A percentile compares a stretch with the other conserved stretches of the same genome.
Conservation (phyloP, 2,797 vertebrate species). For the Lateolabrax maculatus region DNA sequence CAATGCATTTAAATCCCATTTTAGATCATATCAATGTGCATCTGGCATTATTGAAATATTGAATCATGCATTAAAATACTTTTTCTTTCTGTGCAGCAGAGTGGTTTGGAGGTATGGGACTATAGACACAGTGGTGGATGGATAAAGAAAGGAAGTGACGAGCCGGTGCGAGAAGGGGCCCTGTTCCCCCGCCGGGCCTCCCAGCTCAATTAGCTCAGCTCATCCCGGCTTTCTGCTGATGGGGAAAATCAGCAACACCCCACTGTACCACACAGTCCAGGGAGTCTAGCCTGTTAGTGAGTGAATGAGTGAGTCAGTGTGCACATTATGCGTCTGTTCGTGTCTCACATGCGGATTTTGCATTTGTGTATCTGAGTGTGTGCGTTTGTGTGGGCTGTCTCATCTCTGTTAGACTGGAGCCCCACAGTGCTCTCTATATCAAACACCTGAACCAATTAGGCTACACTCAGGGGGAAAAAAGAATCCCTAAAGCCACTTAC, state of each 20-base stretch:
- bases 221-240: constrained; percentile 85
- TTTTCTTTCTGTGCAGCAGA: constrained; percentile 48
- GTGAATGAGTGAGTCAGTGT: constrained; percentile 70
- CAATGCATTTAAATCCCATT: constrained; percentile 23
- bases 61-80: constrained; percentile 20
- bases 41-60: constrained; percentile 24
- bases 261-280: constrained; percentile 70
- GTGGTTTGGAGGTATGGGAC: constrained; percentile 67
- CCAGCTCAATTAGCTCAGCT: constrained; percentile 87
- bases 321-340: constrained; percentile 66
- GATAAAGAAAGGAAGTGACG: constrained; percentile 83
- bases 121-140: constrained; percentile 56
- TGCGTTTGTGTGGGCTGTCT: constrained; percentile 57
- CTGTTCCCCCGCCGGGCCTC: constrained; percentile 76
- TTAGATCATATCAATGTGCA: constrained; percentile 17
- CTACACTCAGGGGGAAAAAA: constrained; percentile 63
- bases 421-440: constrained; percentile 76
- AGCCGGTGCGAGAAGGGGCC: constrained; percentile 66
- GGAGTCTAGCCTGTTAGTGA: constrained; percentile 75
- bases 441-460: constrained; percentile 79
- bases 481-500: constrained; percentile 69
- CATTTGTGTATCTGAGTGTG: constrained; percentile 44
- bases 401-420: constrained; percentile 70
- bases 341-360: constrained; percentile 69
- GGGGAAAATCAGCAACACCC: constrained; percentile 76